Conservation (phyloP, 2,888 invertebrate species). For the Amblyjoppa proteus region DNA sequence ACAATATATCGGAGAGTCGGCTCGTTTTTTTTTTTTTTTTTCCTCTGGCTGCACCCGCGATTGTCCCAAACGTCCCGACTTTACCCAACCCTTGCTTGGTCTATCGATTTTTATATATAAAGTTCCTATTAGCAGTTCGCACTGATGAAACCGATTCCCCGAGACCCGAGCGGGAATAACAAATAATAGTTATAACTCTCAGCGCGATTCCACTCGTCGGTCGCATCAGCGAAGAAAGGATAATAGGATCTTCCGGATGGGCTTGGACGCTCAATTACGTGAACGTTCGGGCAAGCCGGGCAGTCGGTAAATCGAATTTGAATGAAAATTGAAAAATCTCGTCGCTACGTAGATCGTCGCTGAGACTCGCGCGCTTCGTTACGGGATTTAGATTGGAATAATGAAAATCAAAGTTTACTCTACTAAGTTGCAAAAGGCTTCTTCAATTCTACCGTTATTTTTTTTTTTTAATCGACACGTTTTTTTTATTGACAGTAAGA, state of each 20-base stretch:
- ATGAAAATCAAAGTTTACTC: neutral
- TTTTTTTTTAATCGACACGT: neutral
- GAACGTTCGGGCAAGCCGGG: slow-evolving; percentile 42
- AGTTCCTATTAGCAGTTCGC: slow-evolving; percentile 51
- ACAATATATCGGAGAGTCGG: neutral
- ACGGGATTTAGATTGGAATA: neutral
- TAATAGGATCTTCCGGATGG: slow-evolving; percentile 65
- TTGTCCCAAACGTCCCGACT: neutral
- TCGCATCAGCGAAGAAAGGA: slow-evolving; percentile 47
- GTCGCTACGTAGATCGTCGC: neutral
- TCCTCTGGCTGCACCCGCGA: neutral
- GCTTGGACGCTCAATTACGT: slow-evolving; percentile 70
- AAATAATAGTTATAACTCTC: slow-evolving; percentile 70
- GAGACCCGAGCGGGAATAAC: slow-evolving; percentile 36
- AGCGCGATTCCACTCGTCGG: slow-evolving; percentile 5
- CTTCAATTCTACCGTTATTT: neutral
- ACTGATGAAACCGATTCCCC: slow-evolving; percentile 5
- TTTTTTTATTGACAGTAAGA: neutral
- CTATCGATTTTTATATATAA: slow-evolving; percentile 49
- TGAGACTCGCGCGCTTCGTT: neutral
- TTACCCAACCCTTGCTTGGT: neutral
- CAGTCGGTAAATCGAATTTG: slow-evolving; percentile 43
- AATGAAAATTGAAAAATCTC: slow-evolving; percentile 24
- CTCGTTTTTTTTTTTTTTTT: slow-evolving; percentile 2
- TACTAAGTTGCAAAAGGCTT: neutral